Conservation (phyloP, 2,113 vertebrate genomes). For the Pterocles burchelli region DNA sequence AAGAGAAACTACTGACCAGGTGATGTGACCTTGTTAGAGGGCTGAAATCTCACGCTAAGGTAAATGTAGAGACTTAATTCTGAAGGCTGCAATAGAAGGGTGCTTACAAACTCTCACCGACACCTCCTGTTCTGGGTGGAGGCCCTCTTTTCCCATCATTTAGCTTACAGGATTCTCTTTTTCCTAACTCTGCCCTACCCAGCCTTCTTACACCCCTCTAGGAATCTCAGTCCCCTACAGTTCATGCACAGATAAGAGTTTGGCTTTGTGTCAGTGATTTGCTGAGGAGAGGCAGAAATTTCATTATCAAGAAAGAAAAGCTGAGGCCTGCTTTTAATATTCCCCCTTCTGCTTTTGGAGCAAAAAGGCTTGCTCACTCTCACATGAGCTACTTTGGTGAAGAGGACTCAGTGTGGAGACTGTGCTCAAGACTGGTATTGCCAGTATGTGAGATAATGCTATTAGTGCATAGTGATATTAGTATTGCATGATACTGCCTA, state of each 20-base stretch:
- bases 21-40: neutral
- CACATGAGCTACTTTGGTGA: neutral
- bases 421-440: neutral
- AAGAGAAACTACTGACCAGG: neutral
- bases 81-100: neutral
- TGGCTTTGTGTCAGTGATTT: neutral
- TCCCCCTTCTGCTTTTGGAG: neutral
- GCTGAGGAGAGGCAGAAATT: neutral
- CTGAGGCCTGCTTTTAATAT: neutral
- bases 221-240: neutral
- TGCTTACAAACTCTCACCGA: fast-evolving
- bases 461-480: neutral
- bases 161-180: neutral
- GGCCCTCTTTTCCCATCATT: neutral
- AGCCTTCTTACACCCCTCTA: neutral
- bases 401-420: neutral
- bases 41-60: neutral
- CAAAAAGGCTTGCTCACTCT: neutral
- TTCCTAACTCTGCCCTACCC: neutral
- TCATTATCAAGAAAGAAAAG: neutral
- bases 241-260: neutral
- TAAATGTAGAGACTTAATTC: neutral
- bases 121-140: neutral
- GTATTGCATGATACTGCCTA: neutral
- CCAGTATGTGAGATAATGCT: neutral